Percentiles rank a stretch among this genome's conserved stretches.
These are phyloP conservation scores for Ptyas mucosa DNA, from an alignment of 2,113 vertebrate genomes.

Conservation along the genomic window DNA sequence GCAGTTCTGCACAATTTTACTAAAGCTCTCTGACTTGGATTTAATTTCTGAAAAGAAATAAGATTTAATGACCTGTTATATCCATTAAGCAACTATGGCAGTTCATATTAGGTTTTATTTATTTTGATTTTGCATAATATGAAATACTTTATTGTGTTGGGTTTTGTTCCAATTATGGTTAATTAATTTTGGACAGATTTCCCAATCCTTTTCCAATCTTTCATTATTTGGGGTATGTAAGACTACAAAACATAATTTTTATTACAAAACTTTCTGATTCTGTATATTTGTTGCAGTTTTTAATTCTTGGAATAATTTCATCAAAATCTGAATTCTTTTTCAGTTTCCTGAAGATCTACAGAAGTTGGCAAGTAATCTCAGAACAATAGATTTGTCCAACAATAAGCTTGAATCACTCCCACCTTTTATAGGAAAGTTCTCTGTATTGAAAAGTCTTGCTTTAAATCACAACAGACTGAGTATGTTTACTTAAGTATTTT, in stretches of 20 bases:
- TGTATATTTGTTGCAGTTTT: neutral
- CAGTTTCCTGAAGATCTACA: conserved; percentile 96
- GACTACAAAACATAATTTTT: neutral
- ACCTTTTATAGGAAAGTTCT: conserved; percentile 82
- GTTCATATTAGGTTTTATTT: neutral
- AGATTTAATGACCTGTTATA: neutral
- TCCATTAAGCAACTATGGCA: neutral
- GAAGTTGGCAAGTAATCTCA: conserved; percentile 83
- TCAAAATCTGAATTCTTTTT: conserved; percentile 31
- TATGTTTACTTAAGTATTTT: conserved; percentile 66
- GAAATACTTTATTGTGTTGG: neutral
- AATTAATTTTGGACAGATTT: neutral
- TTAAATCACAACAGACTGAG: conserved; percentile 89
- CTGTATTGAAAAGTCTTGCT: conserved; percentile 86
- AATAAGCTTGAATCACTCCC: conserved; percentile 91
- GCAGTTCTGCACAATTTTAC: neutral
- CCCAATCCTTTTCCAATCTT: neutral
- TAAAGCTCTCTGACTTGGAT: neutral
- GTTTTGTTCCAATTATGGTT: neutral
- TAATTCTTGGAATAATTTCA: neutral
- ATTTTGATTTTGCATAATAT: neutral
- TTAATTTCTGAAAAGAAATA: neutral
- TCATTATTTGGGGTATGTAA: neutral
- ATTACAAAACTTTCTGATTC: neutral
- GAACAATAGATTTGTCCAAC: conserved; percentile 89